Conservation (phyloP, 2,113 vertebrate genomes). For the Puntigrus tetrazona region DNA sequence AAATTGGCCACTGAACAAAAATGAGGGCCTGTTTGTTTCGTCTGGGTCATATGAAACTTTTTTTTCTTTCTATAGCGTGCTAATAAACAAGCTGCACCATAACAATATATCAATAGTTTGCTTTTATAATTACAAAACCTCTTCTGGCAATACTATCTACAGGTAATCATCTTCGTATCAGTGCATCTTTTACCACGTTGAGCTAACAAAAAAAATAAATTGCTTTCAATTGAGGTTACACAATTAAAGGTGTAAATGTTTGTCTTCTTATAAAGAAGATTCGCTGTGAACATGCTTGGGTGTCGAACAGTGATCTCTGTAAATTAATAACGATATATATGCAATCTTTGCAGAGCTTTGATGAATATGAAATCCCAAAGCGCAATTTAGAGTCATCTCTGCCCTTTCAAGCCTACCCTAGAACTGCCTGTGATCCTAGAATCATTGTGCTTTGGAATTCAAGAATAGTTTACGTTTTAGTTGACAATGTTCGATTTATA, state of each 20-base stretch:
- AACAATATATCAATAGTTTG: constrained; percentile 25
- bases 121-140: constrained; percentile 55
- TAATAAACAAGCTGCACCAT: constrained; percentile 67
- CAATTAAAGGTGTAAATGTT: constrained; percentile 71
- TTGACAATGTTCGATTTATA: background rate
- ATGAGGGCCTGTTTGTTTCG: constrained; percentile 66
- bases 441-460: constrained; percentile 70
- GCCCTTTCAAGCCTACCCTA: constrained; percentile 29
- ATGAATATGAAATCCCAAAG: constrained; percentile 58
- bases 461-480: background rate
- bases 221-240: constrained; percentile 67
- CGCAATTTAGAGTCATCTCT: constrained; percentile 40
- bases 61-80: constrained; percentile 66
- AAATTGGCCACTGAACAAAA: constrained; percentile 60
- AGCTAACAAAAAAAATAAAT: constrained; percentile 64
- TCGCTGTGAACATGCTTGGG: constrained; percentile 70
- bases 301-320: constrained; percentile 56
- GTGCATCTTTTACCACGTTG: constrained; percentile 53
- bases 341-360: constrained; percentile 51
- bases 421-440: constrained; percentile 47
- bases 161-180: constrained; percentile 24
- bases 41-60: constrained; percentile 68
- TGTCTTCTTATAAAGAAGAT: constrained; percentile 85
- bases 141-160: constrained; percentile 62
- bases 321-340: constrained; percentile 4